Evolutionary conservation across 2,113 vertebrate genomes (phyloP).

Genomic region (Physeter macrocephalus): DNA sequence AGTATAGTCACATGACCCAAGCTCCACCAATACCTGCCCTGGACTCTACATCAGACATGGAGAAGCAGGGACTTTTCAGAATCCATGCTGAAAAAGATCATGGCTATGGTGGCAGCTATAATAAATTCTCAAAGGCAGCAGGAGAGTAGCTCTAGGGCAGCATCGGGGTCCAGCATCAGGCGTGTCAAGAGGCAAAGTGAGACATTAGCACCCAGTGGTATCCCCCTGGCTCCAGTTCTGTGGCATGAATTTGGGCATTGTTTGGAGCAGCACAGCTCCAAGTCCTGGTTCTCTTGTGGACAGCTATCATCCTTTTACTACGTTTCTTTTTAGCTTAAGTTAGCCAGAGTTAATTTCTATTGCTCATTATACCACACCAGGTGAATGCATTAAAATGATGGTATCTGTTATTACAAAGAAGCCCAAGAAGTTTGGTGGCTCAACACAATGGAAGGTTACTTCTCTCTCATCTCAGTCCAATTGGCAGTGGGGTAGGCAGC

Average conservation of each 20-base stretch:
- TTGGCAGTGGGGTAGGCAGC: neutral
- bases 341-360: neutral
- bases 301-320: neutral
- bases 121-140: neutral
- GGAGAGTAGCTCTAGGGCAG: neutral
- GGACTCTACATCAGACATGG: neutral
- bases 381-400: neutral
- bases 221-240: neutral
- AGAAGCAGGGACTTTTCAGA: neutral
- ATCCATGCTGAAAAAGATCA: neutral
- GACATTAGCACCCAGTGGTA: neutral
- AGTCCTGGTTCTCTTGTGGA: neutral
- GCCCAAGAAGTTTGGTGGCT: neutral
- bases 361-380: neutral
- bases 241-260: neutral
- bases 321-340: neutral
- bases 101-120: neutral
- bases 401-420: neutral
- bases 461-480: neutral
- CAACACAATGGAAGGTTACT: neutral
- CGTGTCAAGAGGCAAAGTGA: neutral
- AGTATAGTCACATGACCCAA: neutral
- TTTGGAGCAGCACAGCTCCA: neutral
- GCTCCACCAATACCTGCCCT: neutral
- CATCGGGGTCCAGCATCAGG: rapidly evolving